Evolutionary conservation across 2,797 vertebrate genomes (phyloP).

Genomic region (Megaceryle alcyon): DNA sequence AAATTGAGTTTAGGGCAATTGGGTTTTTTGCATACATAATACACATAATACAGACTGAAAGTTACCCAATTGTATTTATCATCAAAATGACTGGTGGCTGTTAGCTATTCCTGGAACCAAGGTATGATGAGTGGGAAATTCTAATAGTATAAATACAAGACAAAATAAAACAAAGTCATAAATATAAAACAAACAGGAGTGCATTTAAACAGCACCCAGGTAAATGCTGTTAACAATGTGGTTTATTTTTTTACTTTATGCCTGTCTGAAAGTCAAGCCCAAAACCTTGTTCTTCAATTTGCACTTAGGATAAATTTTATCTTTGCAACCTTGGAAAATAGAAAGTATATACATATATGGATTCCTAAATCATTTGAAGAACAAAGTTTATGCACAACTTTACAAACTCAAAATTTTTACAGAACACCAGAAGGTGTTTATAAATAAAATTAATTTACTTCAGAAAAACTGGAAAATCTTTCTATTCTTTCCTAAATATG

Average conservation of each 20-base stretch:
- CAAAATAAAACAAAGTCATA: not conserved
- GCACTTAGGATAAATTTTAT: not conserved
- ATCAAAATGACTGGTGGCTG: not conserved
- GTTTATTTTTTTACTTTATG: not conserved
- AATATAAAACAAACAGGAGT: not conserved
- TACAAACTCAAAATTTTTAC: not conserved
- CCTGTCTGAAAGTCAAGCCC: not conserved
- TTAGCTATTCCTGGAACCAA: not conserved
- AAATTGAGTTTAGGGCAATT: not conserved
- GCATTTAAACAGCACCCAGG: not conserved
- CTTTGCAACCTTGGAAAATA: not conserved
- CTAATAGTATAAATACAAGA: not conserved
- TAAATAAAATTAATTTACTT: not conserved
- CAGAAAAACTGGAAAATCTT: not conserved
- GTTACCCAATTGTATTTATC: not conserved
- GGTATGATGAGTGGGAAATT: not conserved
- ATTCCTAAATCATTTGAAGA: not conserved
- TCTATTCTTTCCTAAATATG: not conserved
- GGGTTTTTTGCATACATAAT: not conserved
- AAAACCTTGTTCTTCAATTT: not conserved
- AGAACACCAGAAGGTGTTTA: not conserved
- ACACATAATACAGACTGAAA: not conserved
- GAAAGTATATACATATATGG: not conserved
- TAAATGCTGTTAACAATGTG: not conserved
- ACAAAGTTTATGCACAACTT: not conserved